Percentiles rank a stretch among this genome's conserved stretches.
Conservation (phyloP, 2,888 invertebrate genomes). For the Helleia helle region DNA sequence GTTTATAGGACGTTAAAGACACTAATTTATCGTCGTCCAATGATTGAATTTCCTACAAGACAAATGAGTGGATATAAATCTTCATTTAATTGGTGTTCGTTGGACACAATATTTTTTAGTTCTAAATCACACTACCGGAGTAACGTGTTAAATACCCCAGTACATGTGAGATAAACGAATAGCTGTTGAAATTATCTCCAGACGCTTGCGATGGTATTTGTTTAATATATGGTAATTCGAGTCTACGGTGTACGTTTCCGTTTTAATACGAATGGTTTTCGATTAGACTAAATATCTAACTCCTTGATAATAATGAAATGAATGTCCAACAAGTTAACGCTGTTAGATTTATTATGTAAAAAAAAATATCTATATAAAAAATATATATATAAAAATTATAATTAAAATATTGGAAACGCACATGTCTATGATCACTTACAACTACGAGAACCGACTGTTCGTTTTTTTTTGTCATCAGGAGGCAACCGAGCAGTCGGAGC, state of each 20-base stretch:
- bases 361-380: no score
- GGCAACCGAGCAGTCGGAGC: no score
- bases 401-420: no score
- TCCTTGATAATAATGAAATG: no score
- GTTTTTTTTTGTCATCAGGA: no score
- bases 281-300: no score
- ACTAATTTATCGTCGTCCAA: slow-evolving; percentile 1
- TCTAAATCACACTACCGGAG: slow-evolving; percentile 14
- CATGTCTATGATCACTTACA: no score
- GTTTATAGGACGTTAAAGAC: background rate
- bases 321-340: no score
- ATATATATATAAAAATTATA: no score
- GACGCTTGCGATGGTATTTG: slow-evolving; percentile 14
- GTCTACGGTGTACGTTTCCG: slow-evolving; percentile 12
- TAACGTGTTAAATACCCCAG: slow-evolving; percentile 15
- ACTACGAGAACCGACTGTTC: no score
- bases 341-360: no score
- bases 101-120: slow-evolving; percentile 3
- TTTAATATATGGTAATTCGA: slow-evolving; percentile 38
- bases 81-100: slow-evolving; percentile 3
- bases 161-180: slow-evolving; percentile 13
- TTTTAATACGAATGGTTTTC: background rate
- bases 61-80: background rate
- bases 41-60: background rate
- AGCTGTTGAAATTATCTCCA: slow-evolving; percentile 26